Evolutionary conservation across 23 tunicate genomes (phyloP), one percentile per base, ranked within the genome.

Genomic region (Pegea sp.): DNA sequence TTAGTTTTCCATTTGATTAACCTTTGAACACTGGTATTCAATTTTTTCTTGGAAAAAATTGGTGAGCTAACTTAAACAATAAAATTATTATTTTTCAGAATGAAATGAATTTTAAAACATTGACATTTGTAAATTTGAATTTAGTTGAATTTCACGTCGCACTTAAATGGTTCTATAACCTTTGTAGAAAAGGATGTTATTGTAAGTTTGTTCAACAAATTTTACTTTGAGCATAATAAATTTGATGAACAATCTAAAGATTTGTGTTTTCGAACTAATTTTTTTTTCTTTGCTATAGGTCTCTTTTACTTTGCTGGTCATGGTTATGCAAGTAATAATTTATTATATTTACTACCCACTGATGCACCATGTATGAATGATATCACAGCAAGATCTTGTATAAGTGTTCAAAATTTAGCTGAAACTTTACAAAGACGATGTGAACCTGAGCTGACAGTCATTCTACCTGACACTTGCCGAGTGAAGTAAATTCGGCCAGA

Each of bases 221-320:
- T 13, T 50, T 50, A 11, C 21, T 50, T 50, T 13, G 55, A 18
- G 13, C 19, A 50, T 7, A 6, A 18, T 50, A 6, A 8, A 50
- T 19, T 19, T 11, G n/a, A 11, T 50, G 19, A 19, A 50, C n/a
- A 50, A 11, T 7, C 13, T 8, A 7, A 18, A 18, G 21, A 50
- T 5, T 26, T 21, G 28, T 54, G 16, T 54, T 24, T 16, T 24
- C 24, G 13, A n/a, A 24, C 7, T 54, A 27, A 52, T n/a, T n/a
- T 52, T n/a, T n/a, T 22, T 22, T 23, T 6, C 28, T 30, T 18
- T 19, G 44, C 60, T 20, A 0, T 33, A 72, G 80, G 80, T 58
- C 60, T 78, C 28, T 57, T 70, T 48, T 78, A 70, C 64, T 64
- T 78, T 30, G 92, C 78, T 22, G 92, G 92, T 4, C 92, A 78